Base-by-base conservation (phyloP, 2,113 vertebrate species). In the Oceanites oceanicus region DNA sequence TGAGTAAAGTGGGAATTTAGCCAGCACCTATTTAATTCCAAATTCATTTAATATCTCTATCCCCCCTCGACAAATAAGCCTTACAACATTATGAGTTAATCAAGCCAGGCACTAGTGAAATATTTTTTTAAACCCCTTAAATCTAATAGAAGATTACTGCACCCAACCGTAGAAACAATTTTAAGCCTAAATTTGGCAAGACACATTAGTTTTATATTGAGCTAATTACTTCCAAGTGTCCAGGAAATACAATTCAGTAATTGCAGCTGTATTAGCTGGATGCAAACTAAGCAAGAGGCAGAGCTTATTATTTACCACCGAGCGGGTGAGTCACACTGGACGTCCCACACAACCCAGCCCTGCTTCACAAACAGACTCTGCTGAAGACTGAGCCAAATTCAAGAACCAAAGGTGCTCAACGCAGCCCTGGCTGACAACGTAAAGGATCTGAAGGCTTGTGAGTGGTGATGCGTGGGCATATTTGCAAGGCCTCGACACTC, bases 211-310 rank as follows among this genome's bases (percentile, higher is more conserved):
- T 95, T 95, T 96, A 91, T 68, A 90, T 23, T 10, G 23, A 92
- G 59, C 84, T 96, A 96, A 97, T 95, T 90, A 83, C 77, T 95
- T 95, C 81, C 91, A 97, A 96, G 84, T 80, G 91, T 94, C 95
- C 91, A 95, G 89, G 93, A 96, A 95, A 95, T 47, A 79, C 81
- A 88, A 49, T 88, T 94, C 87, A 79, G 87, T 79, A 82, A 95
- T 95, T 95, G 94, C 80, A 93, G 81, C 94, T 92, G 21, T 74
- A 88, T 94, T 94, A 91, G 84, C 77, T 83, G 81, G 63, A 83
- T 90, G 84, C 74, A 95, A 92, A 73, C 10, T 65, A 74, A 91
- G 81, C n/a, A 88, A 90, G 74, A 95, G 84, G 63, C 81, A 90
- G 50, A 92, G 44, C 42, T 87, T 62, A 75, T 68, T 79, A 75